A percentile compares a stretch with the other conserved stretches of the same genome.
These are phyloP conservation scores for Melopsittacus undulatus DNA, from an alignment of 2,797 vertebrate species.

Conservation along the genomic window DNA sequence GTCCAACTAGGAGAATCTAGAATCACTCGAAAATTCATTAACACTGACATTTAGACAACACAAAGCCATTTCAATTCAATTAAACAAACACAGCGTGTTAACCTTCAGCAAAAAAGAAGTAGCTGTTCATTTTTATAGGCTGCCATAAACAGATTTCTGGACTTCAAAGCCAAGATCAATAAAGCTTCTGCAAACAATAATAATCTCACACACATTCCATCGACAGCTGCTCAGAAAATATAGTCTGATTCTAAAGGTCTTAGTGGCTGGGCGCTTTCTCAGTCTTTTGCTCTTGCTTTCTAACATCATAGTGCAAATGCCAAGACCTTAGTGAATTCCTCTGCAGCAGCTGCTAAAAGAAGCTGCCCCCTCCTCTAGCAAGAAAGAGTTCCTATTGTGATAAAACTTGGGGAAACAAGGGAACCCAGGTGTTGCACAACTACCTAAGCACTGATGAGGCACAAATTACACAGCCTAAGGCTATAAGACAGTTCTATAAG, in stretches of 20 bases:
- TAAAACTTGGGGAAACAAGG: neutral
- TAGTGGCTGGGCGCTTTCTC: conserved; percentile 41
- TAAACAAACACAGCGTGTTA: conserved; percentile 78
- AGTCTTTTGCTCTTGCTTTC: conserved; percentile 48
- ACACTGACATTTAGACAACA: conserved; percentile 78
- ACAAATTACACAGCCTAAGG: neutral
- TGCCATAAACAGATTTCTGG: conserved; percentile 75
- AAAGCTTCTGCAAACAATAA: conserved; percentile 77
- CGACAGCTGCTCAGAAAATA: conserved; percentile 77
- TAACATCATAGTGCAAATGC: conserved; percentile 55
- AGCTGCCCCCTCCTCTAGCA: neutral
- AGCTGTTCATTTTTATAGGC: conserved; percentile 75
- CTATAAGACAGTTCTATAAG: neutral
- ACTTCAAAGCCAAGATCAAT: conserved; percentile 79
- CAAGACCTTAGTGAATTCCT: conserved; percentile 3
- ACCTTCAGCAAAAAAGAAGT: conserved; percentile 79
- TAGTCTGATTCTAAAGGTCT: conserved; percentile 67
- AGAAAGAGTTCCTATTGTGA: neutral
- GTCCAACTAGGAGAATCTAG: conserved; percentile 22
- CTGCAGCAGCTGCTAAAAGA: neutral
- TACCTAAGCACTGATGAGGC: neutral
- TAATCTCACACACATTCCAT: conserved; percentile 76
- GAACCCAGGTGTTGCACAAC: neutral
- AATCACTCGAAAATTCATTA: conserved; percentile 72
- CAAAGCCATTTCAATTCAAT: conserved; percentile 79